These are phyloP conservation scores for Sebastes vulpes DNA, from an alignment of 2,797 vertebrate species.

Conservation along the genomic window DNA sequence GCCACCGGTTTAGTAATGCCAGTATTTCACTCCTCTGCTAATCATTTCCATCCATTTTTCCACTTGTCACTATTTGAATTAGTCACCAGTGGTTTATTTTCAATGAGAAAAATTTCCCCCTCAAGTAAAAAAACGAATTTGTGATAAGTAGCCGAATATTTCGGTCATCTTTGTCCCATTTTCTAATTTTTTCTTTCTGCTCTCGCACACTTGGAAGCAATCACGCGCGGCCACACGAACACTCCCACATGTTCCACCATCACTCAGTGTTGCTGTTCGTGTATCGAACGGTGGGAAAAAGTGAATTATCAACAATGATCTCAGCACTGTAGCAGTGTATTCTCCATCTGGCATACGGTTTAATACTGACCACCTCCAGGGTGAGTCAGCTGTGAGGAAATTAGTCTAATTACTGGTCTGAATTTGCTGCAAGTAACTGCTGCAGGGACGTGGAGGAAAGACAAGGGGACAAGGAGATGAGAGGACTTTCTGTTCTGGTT, in stretches of 20 bases:
- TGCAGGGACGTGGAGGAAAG: slow-evolving; percentile 5
- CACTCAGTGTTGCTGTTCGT: slow-evolving; percentile 34
- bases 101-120: neutral
- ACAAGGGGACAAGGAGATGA: neutral
- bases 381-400: slow-evolving; percentile 77
- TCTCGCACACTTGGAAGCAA: slow-evolving; percentile 61
- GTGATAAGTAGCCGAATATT: slow-evolving; percentile 38
- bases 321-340: slow-evolving; percentile 62
- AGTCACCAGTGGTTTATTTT: neutral
- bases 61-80: neutral
- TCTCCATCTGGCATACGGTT: slow-evolving; percentile 78
- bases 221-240: slow-evolving; percentile 41
- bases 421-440: slow-evolving; percentile 49
- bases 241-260: slow-evolving; percentile 59
- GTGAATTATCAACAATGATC: slow-evolving; percentile 83
- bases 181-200: slow-evolving; percentile 10
- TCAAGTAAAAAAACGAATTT: slow-evolving; percentile 29
- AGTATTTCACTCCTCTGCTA: neutral
- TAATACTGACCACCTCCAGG: slow-evolving; percentile 56
- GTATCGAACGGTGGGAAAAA: slow-evolving; percentile 76
- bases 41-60: slow-evolving; percentile 36
- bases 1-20: slow-evolving; percentile 3
- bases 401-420: slow-evolving; percentile 73
- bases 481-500: slow-evolving; percentile 1
- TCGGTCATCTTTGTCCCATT: slow-evolving; percentile 18